phyloP scores from a whole-genome alignment of 1,140 invertebrate genomes.

The Bombus haemorrhoidalis region DNA sequence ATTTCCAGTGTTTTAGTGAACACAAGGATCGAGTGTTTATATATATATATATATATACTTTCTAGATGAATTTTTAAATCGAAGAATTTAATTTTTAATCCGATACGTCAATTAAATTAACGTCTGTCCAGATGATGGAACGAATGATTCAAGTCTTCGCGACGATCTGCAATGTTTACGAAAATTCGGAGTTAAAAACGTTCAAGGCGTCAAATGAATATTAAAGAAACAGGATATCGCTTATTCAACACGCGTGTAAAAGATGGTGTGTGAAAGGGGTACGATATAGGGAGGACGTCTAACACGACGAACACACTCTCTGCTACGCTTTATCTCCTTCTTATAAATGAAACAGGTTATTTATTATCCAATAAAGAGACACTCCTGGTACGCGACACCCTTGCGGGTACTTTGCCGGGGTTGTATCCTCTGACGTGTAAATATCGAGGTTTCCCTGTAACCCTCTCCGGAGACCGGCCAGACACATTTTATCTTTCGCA shows the following conservation, averaged over 20 bases:
- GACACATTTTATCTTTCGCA: constrained; percentile 54
- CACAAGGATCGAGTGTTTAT: background rate
- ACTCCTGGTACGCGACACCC: constrained; percentile 62
- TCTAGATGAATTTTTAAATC: background rate
- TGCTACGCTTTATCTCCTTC: constrained; percentile 65
- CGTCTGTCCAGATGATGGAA: background rate
- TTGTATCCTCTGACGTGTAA: constrained; percentile 69
- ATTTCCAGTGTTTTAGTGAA: background rate
- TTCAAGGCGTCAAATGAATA: constrained; percentile 31
- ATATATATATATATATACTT: too few relatives aligned
- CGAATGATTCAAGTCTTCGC: background rate
- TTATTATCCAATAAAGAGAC: constrained; percentile 77
- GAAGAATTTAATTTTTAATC: background rate
- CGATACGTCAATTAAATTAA: background rate
- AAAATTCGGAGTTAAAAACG: background rate
- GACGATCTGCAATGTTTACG: background rate
- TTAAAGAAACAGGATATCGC: constrained; percentile 25
- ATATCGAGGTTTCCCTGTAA: constrained; percentile 67
- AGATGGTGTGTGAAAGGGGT: constrained; percentile 9
- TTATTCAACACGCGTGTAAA: constrained; percentile 21
- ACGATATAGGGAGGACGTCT: constrained; percentile 28
- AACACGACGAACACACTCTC: constrained; percentile 51
- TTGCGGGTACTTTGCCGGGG: constrained; percentile 56
- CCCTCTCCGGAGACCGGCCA: constrained; percentile 52
- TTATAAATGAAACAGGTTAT: constrained; percentile 75